These are phyloP conservation scores for Sphaerodactylus townsendi DNA, from an alignment of 2,113 vertebrate genomes.

Conservation along the genomic window DNA sequence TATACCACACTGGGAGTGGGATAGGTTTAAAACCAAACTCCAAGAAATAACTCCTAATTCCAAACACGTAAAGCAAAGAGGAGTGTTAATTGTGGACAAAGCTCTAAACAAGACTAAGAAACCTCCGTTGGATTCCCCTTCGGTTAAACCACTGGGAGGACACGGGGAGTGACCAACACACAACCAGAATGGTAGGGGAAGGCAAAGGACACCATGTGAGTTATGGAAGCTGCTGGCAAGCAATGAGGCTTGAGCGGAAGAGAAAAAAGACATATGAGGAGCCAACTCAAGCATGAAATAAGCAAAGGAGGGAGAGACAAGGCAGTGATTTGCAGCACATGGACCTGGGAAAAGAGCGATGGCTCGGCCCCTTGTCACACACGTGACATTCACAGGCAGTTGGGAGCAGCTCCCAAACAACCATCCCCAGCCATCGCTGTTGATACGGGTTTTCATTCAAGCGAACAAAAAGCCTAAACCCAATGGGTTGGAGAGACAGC, in stretches of 20 bases:
- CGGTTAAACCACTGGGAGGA: not conserved
- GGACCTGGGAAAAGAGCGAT: constrained; percentile 22
- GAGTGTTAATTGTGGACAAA: not conserved
- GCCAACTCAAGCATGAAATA: constrained; percentile 49
- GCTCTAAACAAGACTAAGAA: not conserved
- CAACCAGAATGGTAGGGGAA: not conserved
- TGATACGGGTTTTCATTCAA: too few relatives aligned
- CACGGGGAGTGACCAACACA: not conserved
- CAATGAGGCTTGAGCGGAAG: not conserved
- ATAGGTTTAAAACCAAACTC: not conserved
- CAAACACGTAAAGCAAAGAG: too few relatives aligned
- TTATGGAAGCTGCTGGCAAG: not conserved
- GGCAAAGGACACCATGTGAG: not conserved
- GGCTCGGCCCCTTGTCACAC: constrained; percentile 4
- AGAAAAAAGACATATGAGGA: constrained; percentile 38
- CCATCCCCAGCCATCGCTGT: not conserved
- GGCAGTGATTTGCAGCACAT: constrained; percentile 36
- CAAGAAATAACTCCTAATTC: not conserved
- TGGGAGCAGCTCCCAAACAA: not conserved
- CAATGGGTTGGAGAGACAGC: too few relatives aligned
- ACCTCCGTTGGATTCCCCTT: not conserved
- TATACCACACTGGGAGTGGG: too few relatives aligned
- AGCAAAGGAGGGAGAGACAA: constrained; percentile 22
- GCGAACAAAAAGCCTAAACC: too few relatives aligned
- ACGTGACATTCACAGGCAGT: not conserved